Evolutionary conservation across 1,140 invertebrate genomes (phyloP).

Genomic region (Chymomyza costata): DNA sequence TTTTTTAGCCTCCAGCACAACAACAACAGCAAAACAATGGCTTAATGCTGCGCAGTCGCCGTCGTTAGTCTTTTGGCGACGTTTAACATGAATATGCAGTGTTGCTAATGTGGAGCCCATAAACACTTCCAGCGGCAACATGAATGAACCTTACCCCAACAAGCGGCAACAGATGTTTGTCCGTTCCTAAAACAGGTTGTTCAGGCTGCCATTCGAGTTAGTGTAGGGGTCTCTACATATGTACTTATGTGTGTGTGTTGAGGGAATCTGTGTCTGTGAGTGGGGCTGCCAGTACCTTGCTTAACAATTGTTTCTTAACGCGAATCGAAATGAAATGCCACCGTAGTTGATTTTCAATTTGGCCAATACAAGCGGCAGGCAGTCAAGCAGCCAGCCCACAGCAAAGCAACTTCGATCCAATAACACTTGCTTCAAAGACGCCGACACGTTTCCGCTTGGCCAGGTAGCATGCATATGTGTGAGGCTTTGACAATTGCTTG

Average conservation of each 20-base stretch:
- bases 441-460: constrained; percentile 57
- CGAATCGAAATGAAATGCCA: constrained; percentile 66
- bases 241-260: neutral
- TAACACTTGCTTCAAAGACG: constrained; percentile 40
- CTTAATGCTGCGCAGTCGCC: constrained; percentile 26
- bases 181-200: constrained; percentile 54
- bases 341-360: constrained; percentile 59
- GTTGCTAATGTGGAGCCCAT: constrained; percentile 74
- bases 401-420: no score
- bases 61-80: constrained; percentile 71
- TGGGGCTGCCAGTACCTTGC: no score
- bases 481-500: constrained; percentile 58
- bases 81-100: constrained; percentile 74
- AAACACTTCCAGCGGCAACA: constrained; percentile 73
- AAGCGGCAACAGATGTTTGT: constrained; percentile 40
- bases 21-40: constrained; percentile 52
- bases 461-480: constrained; percentile 39
- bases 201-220: neutral
- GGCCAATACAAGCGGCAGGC: constrained; percentile 46
- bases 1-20: no score
- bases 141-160: constrained; percentile 46
- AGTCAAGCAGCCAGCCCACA: no score
- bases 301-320: constrained; percentile 71
- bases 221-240: neutral
- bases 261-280: constrained; percentile 45